Evolutionary conservation across 1,140 invertebrate species (phyloP).

Genomic region (Drosophila baimaii): DNA sequence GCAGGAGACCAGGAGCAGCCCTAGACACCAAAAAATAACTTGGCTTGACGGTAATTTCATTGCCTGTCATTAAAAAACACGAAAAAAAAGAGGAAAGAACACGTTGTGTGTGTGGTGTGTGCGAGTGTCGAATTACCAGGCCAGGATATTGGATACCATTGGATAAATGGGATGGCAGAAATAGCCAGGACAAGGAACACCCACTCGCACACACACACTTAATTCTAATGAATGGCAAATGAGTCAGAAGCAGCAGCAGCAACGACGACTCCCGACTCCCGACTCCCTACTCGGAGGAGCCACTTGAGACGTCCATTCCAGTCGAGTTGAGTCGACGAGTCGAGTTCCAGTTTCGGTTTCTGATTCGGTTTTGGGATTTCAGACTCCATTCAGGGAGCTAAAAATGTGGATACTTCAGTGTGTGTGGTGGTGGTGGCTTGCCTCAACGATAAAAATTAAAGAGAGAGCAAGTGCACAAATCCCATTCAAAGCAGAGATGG

Average conservation of each 20-base stretch:
- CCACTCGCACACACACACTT: slow-evolving; percentile 15
- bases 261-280: neutral
- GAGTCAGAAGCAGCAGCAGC: slow-evolving; percentile 46
- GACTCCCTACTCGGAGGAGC: neutral
- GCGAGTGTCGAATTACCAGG: slow-evolving; percentile 50
- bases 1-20: neutral
- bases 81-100: neutral
- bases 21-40: slow-evolving; percentile 10
- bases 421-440: too few relatives aligned
- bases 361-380: slow-evolving; percentile 20
- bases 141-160: slow-evolving; percentile 54
- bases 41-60: slow-evolving; percentile 70
- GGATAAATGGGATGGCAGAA: neutral
- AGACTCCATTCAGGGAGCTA: slow-evolving; percentile 1
- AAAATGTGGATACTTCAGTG: slow-evolving; percentile 18
- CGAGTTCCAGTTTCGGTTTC: slow-evolving; percentile 27
- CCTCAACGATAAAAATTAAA: slow-evolving; percentile 18
- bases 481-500: neutral
- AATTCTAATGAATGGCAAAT: slow-evolving; percentile 59
- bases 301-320: slow-evolving; percentile 55
- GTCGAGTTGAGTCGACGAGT: slow-evolving; percentile 59
- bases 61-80: slow-evolving; percentile 65
- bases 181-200: slow-evolving; percentile 2
- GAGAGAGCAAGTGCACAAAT: slow-evolving; percentile 10
- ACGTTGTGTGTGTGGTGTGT: slow-evolving; percentile 25